Percentiles rank a stretch among this genome's conserved stretches.
Evolutionary conservation across 2,888 invertebrate genomes (phyloP).

Genomic region (Brachypterus glaber): DNA sequence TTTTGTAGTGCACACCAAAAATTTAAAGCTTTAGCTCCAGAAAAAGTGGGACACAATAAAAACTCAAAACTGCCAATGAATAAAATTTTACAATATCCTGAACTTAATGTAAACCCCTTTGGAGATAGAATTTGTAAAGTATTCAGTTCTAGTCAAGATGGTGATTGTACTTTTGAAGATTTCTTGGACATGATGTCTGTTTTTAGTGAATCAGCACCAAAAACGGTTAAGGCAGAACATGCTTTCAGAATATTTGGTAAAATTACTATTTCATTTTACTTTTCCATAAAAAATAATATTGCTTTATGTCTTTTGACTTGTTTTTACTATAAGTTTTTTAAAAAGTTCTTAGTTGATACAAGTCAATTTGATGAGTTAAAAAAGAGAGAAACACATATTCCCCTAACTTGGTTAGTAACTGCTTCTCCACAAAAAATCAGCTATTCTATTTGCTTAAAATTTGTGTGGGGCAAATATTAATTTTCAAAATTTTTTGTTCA

Average conservation of each 20-base stretch:
- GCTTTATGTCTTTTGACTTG: conserved; percentile 1
- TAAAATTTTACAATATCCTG: conserved; percentile 78
- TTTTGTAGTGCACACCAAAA: conserved; percentile 74
- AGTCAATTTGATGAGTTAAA: too few relatives aligned
- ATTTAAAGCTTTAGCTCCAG: conserved; percentile 81
- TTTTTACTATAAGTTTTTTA: background rate
- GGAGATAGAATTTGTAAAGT: conserved; percentile 85
- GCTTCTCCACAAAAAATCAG: too few relatives aligned
- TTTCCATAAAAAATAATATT: conserved; percentile 5
- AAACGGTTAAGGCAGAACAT: conserved; percentile 88
- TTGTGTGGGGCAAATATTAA: too few relatives aligned
- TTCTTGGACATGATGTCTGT: conserved; percentile 97
- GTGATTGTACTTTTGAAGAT: conserved; percentile 90
- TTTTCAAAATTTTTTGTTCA: too few relatives aligned
- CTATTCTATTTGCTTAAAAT: too few relatives aligned
- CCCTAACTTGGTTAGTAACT: too few relatives aligned
- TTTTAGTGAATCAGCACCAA: conserved; percentile 83
- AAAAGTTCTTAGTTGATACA: conserved; percentile 1
- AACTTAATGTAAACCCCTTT: conserved; percentile 84
- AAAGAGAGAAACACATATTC: too few relatives aligned
- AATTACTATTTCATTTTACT: too few relatives aligned
- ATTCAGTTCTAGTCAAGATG: conserved; percentile 81
- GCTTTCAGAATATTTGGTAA: conserved; percentile 92
- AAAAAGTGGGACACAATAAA: conserved; percentile 80
- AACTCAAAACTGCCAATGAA: conserved; percentile 78